Evolutionary conservation across 2,113 vertebrate species (phyloP), one percentile per base, ranked within the genome.

Genomic region (Vulpes lagopus): DNA sequence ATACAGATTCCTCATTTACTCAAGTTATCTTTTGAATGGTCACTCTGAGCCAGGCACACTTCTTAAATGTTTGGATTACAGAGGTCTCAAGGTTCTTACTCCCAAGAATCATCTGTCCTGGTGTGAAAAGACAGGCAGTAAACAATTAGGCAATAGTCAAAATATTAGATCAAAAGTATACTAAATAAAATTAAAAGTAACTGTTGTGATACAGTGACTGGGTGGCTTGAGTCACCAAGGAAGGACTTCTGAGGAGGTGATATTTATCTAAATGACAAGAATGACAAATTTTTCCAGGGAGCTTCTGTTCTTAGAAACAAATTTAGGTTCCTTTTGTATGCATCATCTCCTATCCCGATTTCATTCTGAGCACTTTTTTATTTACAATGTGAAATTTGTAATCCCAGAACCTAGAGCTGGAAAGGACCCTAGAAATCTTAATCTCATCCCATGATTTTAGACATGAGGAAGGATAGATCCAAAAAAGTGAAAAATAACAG

Each of bases 251-350:
- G 57, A 85, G 11, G 49, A 89, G 51, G 82, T 15, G 17, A 5
- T 53, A 57, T 76, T 74, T 65, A 96, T 23, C 27, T 59, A 59
- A 57, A 49, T 73, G 87, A 86, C 69, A 86, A 60, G 79, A 96
- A 91, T n/a, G 92, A 35, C 43, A 60, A 78, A 51, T 38, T 19
- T 14, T 11, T 3, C 11, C 59, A 17, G 5, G n/a, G 19, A 94
- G 55, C 20, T 16, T 4, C 53, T 25, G 3, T 53, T 27, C 38
- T 95, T 64, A 78, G 23, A 51, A 78, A 78, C 14, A 51, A 78
- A 78, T 25, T 27, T 8, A 51, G 25, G 14, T 76, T 76, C 25
- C 25, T 76, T 76, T 27, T 76, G 38, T 27, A 49, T 76, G 73
- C 38, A 15, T 76, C 38, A 49, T 12, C 25, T 30, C 25, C 43